Evolutionary conservation across 2,113 vertebrate genomes (phyloP).

Genomic region (Tor tambroides): DNA sequence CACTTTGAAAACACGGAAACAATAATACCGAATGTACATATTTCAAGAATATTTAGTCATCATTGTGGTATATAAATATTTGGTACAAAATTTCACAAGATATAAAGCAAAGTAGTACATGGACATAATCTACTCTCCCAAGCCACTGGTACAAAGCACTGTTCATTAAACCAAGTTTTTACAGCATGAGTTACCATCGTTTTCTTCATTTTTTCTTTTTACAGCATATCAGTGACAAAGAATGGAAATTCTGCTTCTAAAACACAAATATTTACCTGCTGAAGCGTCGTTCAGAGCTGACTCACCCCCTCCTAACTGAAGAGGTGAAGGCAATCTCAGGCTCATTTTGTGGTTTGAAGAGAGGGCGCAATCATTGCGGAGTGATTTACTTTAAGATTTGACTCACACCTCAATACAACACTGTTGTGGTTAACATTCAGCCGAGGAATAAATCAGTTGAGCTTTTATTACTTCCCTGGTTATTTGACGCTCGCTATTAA

Average conservation of each 20-base stretch:
- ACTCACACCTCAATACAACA: conserved; percentile 53
- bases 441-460: conserved; percentile 45
- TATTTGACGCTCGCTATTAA: conserved; percentile 37
- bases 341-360: conserved; percentile 55
- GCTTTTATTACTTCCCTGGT: conserved; percentile 44
- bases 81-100: conserved; percentile 90
- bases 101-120: conserved; percentile 83
- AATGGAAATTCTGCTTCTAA: conserved; percentile 49
- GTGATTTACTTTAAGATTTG: conserved; percentile 57
- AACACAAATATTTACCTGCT: conserved; percentile 56
- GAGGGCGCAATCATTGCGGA: conserved; percentile 49
- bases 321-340: conserved; percentile 55
- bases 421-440: conserved; percentile 52
- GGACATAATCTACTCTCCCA: conserved; percentile 70
- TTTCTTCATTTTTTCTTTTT: conserved; percentile 28
- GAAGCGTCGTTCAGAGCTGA: conserved; percentile 5
- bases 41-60: conserved; percentile 65
- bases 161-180: conserved; percentile 70
- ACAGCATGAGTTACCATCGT: conserved; percentile 52
- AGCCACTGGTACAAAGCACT: conserved; percentile 79
- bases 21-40: conserved; percentile 61
- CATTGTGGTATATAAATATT: conserved; percentile 89
- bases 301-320: conserved; percentile 45
- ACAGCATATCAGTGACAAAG: conserved; percentile 60
- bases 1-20: conserved; percentile 68